Base-by-base conservation (phyloP, 2,888 invertebrate species). In the Tinea trinotella region DNA sequence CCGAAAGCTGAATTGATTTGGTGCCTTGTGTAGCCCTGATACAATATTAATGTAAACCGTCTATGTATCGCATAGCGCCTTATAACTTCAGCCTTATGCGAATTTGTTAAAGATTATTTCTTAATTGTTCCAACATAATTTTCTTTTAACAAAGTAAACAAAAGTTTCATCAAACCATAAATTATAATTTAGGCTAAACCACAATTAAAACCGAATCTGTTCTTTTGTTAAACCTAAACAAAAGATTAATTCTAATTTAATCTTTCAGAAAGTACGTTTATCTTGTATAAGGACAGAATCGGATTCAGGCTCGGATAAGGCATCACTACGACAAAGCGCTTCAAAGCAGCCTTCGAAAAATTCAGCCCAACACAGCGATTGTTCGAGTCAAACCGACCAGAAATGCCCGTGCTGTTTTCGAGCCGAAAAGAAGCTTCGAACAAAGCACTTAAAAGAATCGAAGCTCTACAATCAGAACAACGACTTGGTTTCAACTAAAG, bases 231-330 rank as follows among this genome's bases (percentile, higher is more conserved):
- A n/a, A n/a, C n/a, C 30, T n/a, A 30, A 30, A 30, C 30, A 30
- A 30, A 30, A 30, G 30, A 7, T 15, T 40, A 40, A 40, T 40
- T 13, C 40, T 12, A 40, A 40, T 40, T 54, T 50, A 44, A 78
- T 80, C 72, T 81, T 81, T 10, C 82, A 85, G 85, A 77, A 67
- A 67, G 71, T 65, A 19, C 80, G 82, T 55, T 59, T 84, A 1
- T 82, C 85, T 54, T 85, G 85, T 61, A 79, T 85, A 46, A 71
- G 82, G n/a, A 77, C 84, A 0, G 85, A 85, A 60, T 85, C 85
- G 0, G 85, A 85, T 57, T 85, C 85, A 1, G 76, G 81, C 1
- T 83, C 84, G 0, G 85, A 82, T 61, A 85, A 84, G 55, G 64
- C 77, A 10, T 84, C 84, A 0, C 62, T 82, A 5, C 61, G 82